Evolutionary conservation across 2,888 invertebrate species (phyloP), one percentile per base, ranked within the genome.

Genomic region (Drosophila colorata): DNA sequence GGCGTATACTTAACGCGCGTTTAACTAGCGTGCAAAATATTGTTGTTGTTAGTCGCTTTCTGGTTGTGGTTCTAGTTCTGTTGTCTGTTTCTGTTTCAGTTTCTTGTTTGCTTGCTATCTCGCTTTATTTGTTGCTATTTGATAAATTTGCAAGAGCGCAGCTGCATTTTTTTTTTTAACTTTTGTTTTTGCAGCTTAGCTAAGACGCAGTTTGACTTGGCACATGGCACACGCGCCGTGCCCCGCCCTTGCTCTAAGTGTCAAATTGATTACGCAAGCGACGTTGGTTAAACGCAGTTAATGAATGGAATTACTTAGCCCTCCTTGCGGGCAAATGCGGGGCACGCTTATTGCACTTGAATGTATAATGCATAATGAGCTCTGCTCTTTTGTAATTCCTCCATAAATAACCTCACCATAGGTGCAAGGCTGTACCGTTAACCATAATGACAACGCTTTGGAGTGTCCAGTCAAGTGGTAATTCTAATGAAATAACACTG

Each of bases 241-340:
- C 1, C 37, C 40, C 40, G 25, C 14, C 16, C 31, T 11, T 57
- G 69, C 60, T 65, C 65, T 86, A 89, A 80, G 85, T 84, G 89
- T 80, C 82, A 69, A 85, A 74, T 77, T 80, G 75, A 87, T 89
- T 89, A 81, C 78, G 68, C 85, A 88, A 87, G 43, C 57, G 60
- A 20, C 37, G 56, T 69, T 74, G 55, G 43, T 64, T 63, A 83
- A 80, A 68, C 61, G 69, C 61, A 66, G 61, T 80, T 87, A 88
- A 88, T 88, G 69, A 88, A 84, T 84, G 89, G 65, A 65, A 81
- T 74, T 74, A 82, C 52, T 69, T 33, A 48, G 14, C 28, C 2
- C 6, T 3, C 8, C 2, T 5, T 20, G n/a, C 6, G 20, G 23
- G 44, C 44, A 72, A 33, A 7, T 20, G 16, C 7, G 20, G 25